Evolutionary conservation across 1,140 invertebrate species (phyloP).

Genomic region (Drosophila gunungcola): DNA sequence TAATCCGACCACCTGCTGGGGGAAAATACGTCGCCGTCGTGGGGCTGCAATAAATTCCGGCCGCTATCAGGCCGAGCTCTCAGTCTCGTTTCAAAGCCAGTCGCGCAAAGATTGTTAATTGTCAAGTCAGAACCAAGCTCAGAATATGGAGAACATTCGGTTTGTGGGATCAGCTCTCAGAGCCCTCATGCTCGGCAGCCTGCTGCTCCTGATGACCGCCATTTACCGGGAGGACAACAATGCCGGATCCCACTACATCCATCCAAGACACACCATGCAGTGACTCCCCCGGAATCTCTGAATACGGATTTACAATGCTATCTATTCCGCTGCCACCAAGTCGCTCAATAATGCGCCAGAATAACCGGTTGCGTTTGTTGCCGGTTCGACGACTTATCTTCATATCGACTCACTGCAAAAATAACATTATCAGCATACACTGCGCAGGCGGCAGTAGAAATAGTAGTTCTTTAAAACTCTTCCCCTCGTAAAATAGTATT

Average conservation of each 20-base stretch:
- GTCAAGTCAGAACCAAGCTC: neutral
- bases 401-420: constrained; percentile 12
- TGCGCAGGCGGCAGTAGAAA: neutral
- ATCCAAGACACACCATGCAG: constrained; percentile 58
- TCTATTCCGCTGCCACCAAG: constrained; percentile 11
- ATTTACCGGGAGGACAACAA: constrained; percentile 49
- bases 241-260: constrained; percentile 60
- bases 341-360: neutral
- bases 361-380: constrained; percentile 21
- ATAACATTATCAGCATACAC: constrained; percentile 3
- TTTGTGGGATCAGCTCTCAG: constrained; percentile 17
- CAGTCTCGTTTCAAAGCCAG: constrained; percentile 33
- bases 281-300: neutral
- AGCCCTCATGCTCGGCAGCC: constrained; percentile 31
- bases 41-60: constrained; percentile 25
- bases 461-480: neutral
- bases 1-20: constrained; percentile 9
- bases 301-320: neutral
- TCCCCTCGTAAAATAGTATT: neutral
- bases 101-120: constrained; percentile 21
- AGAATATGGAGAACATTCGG: constrained; percentile 14
- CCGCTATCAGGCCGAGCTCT: constrained; percentile 11
- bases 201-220: constrained; percentile 59
- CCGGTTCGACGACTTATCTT: constrained; percentile 23
- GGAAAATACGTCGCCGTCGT: constrained; percentile 26